A percentile compares a stretch with the other conserved stretches of the same genome.
Conservation (phyloP, 2,888 invertebrate genomes). For the Drosophila setosimentum region DNA sequence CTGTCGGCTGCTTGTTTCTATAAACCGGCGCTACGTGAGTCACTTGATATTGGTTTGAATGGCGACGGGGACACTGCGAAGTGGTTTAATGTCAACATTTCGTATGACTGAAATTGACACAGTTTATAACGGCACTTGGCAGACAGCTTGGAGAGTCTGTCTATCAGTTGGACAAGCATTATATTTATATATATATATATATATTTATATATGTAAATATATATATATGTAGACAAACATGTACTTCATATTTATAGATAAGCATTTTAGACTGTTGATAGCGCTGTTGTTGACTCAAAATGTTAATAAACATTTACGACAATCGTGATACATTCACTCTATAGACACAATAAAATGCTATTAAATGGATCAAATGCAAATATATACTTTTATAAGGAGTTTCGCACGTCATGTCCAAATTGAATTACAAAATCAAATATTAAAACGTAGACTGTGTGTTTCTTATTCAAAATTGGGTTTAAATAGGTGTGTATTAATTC, state of each 20-base stretch:
- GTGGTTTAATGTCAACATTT: conserved; percentile 17
- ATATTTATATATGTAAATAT: conserved; percentile 21
- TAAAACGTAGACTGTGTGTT: background rate
- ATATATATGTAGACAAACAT: conserved; percentile 10
- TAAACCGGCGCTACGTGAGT: conserved; percentile 32
- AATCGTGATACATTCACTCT: conserved; percentile 9
- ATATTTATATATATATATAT: conserved; percentile 16
- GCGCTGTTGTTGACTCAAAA: conserved; percentile 34
- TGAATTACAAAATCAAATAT: background rate
- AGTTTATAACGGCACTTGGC: conserved; percentile 59
- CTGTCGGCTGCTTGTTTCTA: conserved; percentile 13
- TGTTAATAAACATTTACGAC: conserved; percentile 31
- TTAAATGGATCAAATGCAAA: conserved; percentile 1
- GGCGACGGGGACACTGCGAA: conserved; percentile 4
- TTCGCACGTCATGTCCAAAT: background rate
- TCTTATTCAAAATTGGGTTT: too few species aligned
- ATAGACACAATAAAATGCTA: background rate
- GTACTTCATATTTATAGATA: conserved; percentile 35
- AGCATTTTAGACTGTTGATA: conserved; percentile 47
- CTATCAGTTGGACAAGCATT: conserved; percentile 23
- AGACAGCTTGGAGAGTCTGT: conserved; percentile 57
- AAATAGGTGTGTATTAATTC: background rate
- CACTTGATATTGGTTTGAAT: conserved; percentile 33
- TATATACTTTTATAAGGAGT: background rate
- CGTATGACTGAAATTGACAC: conserved; percentile 48